Percentiles rank a stretch among this genome's conserved stretches.
phyloP scores from a whole-genome alignment of 2,888 invertebrate genomes.

The Cynaeus angustus region DNA sequence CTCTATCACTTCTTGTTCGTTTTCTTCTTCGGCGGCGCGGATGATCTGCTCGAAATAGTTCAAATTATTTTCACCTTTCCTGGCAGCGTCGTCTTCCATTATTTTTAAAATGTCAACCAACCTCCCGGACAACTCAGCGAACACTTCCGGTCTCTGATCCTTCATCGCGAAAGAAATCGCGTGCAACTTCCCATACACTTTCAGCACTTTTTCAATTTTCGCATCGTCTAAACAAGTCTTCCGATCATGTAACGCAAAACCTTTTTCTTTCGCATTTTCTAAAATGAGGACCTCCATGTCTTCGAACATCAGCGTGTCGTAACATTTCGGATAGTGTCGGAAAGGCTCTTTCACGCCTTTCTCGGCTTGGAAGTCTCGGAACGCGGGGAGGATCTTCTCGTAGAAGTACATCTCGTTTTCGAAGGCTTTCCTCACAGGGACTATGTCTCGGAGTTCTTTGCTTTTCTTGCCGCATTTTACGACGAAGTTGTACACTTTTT shows the following conservation, averaged over 20 bases:
- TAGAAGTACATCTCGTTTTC: slow-evolving; percentile 47
- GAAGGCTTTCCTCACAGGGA: slow-evolving; percentile 32
- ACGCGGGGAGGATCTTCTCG: slow-evolving; percentile 15
- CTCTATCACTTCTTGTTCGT: slow-evolving; percentile 20
- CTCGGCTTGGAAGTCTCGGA: slow-evolving; percentile 44
- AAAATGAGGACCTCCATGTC: slow-evolving; percentile 51
- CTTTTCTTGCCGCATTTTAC: slow-evolving; percentile 38
- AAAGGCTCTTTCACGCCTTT: slow-evolving; percentile 38
- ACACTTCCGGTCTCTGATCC: slow-evolving; percentile 50
- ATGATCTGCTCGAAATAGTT: slow-evolving; percentile 16
- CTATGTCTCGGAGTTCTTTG: slow-evolving; percentile 11
- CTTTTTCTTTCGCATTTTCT: slow-evolving; percentile 51
- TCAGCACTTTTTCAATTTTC: slow-evolving; percentile 48
- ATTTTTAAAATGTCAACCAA: slow-evolving; percentile 34
- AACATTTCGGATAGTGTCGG: slow-evolving; percentile 43
- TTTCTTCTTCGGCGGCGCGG: not conserved
- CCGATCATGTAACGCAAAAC: slow-evolving; percentile 49
- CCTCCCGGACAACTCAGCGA: slow-evolving; percentile 33
- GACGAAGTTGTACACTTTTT: slow-evolving; percentile 24
- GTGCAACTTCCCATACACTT: slow-evolving; percentile 55
- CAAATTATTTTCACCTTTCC: not conserved
- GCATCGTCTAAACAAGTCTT: slow-evolving; percentile 6
- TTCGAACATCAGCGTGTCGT: slow-evolving; percentile 31
- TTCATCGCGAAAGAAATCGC: slow-evolving; percentile 55
- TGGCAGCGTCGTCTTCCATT: not conserved